Base-by-base conservation (phyloP, 2,888 invertebrate species). In the Arrhopalites spinosus region DNA sequence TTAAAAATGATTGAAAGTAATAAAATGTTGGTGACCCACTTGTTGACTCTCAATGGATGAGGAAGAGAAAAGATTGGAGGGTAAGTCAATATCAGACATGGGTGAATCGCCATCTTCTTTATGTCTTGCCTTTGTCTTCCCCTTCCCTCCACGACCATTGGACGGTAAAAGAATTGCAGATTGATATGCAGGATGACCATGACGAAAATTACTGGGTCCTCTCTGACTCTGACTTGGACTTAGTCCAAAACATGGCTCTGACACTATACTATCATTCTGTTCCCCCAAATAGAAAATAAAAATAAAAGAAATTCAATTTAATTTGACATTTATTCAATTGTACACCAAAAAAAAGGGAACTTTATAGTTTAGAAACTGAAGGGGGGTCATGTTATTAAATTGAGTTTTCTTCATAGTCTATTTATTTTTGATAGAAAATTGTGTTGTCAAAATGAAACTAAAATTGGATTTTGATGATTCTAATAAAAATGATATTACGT, bases 111-210 rank as follows among this genome's bases (percentile, higher is more conserved):
- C 67, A 7, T 74, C 68, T 13, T 74, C 74, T 43, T 68, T 67
- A 20, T 50, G 67, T 13, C 67, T 23, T 13, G 23, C 30, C 5
- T 15, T 74, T 74, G 67, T 78, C 75, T 64, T 78, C 71, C 61
- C 36, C 47, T 75, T 75, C 8, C 30, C 53, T 23, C 75, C 59
- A 8, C 73, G 68, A 11, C 80, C 56, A 13, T 73, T 68, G 15
- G 81, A 79, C 69, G 80, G 78, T 36, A 81, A 53, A 47, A 82
- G 47, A 50, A 81, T 81, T 67, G 83, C 83, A 20, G 81, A 81
- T 73, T 81, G 81, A 78, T 83, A 83, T 73, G 81, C 79, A 29
- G 83, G 83, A 76, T 81, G 82, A 67, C 83, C 81, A 70, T 73
- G 80, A 43, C 80, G 80, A 63, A 83, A 83, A 67, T 83, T 80